Base-by-base conservation (phyloP, 2,888 invertebrate genomes). In the Nephrotoma guestfalica region DNA sequence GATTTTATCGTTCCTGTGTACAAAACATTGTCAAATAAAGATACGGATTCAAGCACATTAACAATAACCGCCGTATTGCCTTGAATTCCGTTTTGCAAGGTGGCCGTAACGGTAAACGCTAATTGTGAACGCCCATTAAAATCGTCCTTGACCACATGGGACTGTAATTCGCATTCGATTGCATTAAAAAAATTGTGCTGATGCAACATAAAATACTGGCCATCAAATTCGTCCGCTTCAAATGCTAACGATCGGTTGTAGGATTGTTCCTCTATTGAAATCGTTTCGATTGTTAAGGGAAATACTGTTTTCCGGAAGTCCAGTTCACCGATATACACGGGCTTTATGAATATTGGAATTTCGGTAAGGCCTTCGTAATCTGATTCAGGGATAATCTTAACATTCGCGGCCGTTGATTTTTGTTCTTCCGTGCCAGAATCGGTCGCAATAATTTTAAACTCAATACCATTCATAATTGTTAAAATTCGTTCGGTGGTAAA, bases 391-490 rank as follows among this genome's bases (percentile, higher is more conserved):
- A 30, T 86, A 40, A 57, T 41, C 18, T 86, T 51, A 57, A 86
- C 43, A 41, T 41, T 15, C 7, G 40, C 45, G 2, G 47, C 41
- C 45, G n/a, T 2, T 5, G 30, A 30, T 30, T 83, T 86, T 30
- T 30, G 86, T 9, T 9, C 11, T 6, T 4, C 30, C 7, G 5
- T 11, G 5, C 42, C 85, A 43, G 45, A 45, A 45, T 45, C 90
- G 51, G 88, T 89, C 57, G 89, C 90, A 41, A 86, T 87, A 45
- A 90, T 88, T 45, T 88, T 87, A 86, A 90, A 89, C 15, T 88
- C 87, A 0, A 89, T 87, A 41, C 87, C 86, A 41, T 88, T 86
- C 1, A 87, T 83, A 42, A 89, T 83, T 40, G 87, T 87, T 86
- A 89, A 71, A 45, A 89, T 87, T 86, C 88, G 88, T 40, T 88